Conservation (phyloP, 2,888 invertebrate species). For the Oxystoma pomonae region DNA sequence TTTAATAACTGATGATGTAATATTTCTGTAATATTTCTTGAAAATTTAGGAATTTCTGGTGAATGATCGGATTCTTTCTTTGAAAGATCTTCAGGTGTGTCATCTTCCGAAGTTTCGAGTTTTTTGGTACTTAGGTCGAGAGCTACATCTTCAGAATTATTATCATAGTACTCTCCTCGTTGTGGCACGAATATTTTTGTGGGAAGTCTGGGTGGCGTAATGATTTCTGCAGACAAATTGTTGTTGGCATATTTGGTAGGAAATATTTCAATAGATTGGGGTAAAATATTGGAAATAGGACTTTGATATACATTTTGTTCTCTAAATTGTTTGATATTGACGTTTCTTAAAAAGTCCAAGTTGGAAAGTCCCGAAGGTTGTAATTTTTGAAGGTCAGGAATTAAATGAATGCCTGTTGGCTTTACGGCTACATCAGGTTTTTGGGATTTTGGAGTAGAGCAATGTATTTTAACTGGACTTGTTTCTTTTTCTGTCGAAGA, state of each 20-base stretch:
- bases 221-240: not conserved
- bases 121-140: constrained; percentile 80
- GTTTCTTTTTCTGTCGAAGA: constrained; percentile 24
- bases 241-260: not conserved
- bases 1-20: constrained; percentile 60
- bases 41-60: constrained; percentile 28
- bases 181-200: not conserved
- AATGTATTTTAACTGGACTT: constrained; percentile 36
- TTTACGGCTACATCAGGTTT: constrained; percentile 16
- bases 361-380: constrained; percentile 32
- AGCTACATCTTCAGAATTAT: constrained; percentile 50
- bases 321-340: constrained; percentile 22
- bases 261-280: not conserved
- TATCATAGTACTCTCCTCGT: constrained; percentile 33
- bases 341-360: constrained; percentile 20
- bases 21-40: constrained; percentile 45
- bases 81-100: constrained; percentile 48
- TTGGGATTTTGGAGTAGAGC: constrained; percentile 40
- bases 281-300: not conserved
- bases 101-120: constrained; percentile 31
- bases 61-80: constrained; percentile 45
- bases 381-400: constrained; percentile 32
- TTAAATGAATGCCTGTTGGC: constrained; percentile 11
- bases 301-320: constrained; percentile 4
- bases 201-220: not conserved